phyloP scores from a whole-genome alignment of 2,797 vertebrate species.

The Eupleurogrammus muticus region DNA sequence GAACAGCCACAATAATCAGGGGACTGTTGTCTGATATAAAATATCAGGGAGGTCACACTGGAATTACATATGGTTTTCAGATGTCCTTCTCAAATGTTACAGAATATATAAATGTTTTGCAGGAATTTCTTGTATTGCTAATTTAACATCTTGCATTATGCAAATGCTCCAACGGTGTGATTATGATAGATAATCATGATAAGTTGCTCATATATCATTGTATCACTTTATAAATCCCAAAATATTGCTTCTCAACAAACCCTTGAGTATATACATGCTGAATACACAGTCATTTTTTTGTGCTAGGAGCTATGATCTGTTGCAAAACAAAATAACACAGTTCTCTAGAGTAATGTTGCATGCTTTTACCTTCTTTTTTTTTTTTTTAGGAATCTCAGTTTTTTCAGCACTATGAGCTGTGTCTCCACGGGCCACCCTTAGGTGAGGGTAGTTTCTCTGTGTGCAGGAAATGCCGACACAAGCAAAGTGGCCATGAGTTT shows the following conservation, averaged over 20 bases:
- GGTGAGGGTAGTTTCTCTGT: constrained; percentile 94
- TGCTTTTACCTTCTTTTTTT: background rate
- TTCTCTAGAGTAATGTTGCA: background rate
- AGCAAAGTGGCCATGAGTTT: constrained; percentile 88
- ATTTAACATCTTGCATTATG: background rate
- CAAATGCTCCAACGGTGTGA: background rate
- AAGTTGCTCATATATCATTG: background rate
- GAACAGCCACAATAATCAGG: background rate
- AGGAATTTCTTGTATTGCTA: background rate
- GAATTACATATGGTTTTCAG: background rate
- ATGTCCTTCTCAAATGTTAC: background rate
- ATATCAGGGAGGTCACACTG: background rate
- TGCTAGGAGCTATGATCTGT: background rate
- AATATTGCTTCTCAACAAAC: background rate
- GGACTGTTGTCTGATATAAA: constrained; percentile 1
- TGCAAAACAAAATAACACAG: background rate
- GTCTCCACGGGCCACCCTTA: constrained; percentile 87
- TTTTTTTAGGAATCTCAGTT: constrained; percentile 90
- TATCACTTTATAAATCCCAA: background rate
- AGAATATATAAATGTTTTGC: background rate
- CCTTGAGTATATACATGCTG: background rate
- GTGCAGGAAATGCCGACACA: constrained; percentile 91
- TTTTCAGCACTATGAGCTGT: constrained; percentile 93
- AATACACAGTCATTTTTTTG: background rate
- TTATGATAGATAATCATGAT: background rate